Conservation (phyloP, 2,888 invertebrate species). For the Idaea biselata region DNA sequence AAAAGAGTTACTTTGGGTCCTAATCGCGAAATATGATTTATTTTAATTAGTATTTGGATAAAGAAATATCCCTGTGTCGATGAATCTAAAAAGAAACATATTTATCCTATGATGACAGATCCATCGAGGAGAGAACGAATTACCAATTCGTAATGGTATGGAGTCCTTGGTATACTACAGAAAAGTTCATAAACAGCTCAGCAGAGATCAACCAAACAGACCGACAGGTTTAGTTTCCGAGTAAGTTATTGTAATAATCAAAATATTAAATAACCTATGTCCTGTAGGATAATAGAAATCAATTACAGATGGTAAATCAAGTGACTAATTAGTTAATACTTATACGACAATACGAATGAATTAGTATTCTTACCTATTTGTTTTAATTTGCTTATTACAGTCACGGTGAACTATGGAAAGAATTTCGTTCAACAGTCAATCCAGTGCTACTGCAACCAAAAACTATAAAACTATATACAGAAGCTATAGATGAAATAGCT, state of each 20-base stretch:
- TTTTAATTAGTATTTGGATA: too few species aligned
- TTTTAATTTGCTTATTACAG: constrained; percentile 61
- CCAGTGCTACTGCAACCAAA: constrained; percentile 88
- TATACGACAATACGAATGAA: too few species aligned
- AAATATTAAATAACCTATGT: constrained; percentile 28
- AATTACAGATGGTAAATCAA: constrained; percentile 22
- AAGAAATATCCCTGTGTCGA: too few species aligned
- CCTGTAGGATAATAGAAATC: background rate
- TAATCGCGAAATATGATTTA: too few species aligned
- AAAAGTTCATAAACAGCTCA: constrained; percentile 29
- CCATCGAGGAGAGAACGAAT: constrained; percentile 49
- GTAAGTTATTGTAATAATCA: constrained; percentile 46
- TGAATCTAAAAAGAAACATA: too few species aligned
- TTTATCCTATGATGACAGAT: constrained; percentile 33
- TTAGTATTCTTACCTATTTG: too few species aligned
- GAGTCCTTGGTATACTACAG: constrained; percentile 48
- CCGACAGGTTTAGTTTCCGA: constrained; percentile 37
- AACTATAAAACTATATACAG: constrained; percentile 84
- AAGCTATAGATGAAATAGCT: constrained; percentile 83
- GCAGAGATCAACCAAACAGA: constrained; percentile 11
- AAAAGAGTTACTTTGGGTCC: too few species aligned
- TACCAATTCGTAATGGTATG: constrained; percentile 51
- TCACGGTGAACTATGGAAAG: constrained; percentile 88
- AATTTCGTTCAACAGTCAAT: constrained; percentile 87
- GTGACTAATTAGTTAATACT: constrained; percentile 17